Percentiles rank a stretch among this genome's conserved stretches.
phyloP scores from a whole-genome alignment of 2,113 vertebrate species.

The Paracyprichromis sp. region DNA sequence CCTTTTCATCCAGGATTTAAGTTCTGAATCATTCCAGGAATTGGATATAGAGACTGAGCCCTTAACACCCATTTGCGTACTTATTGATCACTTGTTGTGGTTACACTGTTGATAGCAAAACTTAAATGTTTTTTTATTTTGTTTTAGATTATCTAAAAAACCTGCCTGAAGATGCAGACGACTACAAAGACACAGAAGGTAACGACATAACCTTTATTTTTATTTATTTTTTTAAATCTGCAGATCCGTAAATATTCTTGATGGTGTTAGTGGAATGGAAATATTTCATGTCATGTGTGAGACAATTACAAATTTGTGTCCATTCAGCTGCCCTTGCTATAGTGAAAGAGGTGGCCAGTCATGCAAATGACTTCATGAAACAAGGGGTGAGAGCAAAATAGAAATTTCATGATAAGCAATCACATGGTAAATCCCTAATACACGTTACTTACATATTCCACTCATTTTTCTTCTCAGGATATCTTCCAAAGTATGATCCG shows the following conservation, averaged over 20 bases:
- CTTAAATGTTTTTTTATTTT: not conserved
- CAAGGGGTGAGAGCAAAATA: slow-evolving; percentile 81
- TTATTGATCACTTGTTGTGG: not conserved
- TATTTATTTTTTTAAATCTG: not conserved
- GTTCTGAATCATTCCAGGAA: slow-evolving; percentile 13
- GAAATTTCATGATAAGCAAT: not conserved
- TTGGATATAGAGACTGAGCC: not conserved
- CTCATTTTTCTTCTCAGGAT: slow-evolving; percentile 72
- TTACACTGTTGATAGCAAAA: not conserved
- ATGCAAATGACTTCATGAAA: slow-evolving; percentile 95
- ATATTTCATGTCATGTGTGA: not conserved
- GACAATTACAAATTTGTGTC: not conserved
- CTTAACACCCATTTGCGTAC: not conserved
- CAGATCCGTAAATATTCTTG: not conserved
- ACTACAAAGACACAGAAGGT: slow-evolving; percentile 93
- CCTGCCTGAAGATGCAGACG: slow-evolving; percentile 79
- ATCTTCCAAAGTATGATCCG: slow-evolving; percentile 97
- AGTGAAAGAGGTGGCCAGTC: slow-evolving; percentile 92
- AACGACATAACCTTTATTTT: slow-evolving; percentile 2
- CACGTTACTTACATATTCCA: not conserved
- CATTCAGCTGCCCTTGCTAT: slow-evolving; percentile 83
- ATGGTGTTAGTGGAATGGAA: not conserved
- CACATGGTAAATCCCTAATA: not conserved
- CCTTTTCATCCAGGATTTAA: slow-evolving; percentile 18
- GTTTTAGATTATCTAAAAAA: slow-evolving; percentile 92